A percentile compares a stretch with the other conserved stretches of the same genome.
Conservation (phyloP, 2,113 vertebrate species). For the Microcebus jonahi region DNA sequence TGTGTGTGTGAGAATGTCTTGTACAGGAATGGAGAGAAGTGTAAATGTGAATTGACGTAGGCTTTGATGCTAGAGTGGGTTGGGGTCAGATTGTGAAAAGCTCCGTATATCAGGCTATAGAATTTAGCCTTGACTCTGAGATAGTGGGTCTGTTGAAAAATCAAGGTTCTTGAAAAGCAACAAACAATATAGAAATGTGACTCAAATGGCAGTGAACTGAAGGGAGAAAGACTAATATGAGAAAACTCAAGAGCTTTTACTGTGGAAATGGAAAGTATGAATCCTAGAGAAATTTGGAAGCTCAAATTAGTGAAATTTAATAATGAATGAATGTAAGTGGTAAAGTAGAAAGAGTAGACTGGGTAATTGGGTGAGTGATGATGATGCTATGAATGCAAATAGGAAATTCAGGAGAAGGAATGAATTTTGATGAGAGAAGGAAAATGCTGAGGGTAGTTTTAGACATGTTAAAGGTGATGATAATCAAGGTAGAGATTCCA, state of each 20-base stretch:
- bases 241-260: neutral
- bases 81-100: neutral
- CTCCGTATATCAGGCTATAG: neutral
- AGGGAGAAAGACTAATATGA: neutral
- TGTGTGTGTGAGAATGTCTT: too few relatives aligned
- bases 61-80: neutral
- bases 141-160: neutral
- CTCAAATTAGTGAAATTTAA: conserved; percentile 5
- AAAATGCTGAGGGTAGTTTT: neutral
- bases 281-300: conserved; percentile 30
- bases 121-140: neutral
- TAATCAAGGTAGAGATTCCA: neutral
- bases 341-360: neutral
- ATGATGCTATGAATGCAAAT: neutral
- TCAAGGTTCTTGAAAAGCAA: neutral
- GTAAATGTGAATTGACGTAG: neutral
- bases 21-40: too few relatives aligned
- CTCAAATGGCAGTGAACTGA: neutral
- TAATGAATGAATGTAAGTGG: neutral
- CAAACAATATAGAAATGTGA: neutral
- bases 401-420: neutral
- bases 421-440: neutral
- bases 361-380: neutral
- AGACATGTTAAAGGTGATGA: neutral
- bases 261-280: neutral